Evolutionary conservation across 2,888 invertebrate genomes (phyloP).

Genomic region (Stomorhina lunata): DNA sequence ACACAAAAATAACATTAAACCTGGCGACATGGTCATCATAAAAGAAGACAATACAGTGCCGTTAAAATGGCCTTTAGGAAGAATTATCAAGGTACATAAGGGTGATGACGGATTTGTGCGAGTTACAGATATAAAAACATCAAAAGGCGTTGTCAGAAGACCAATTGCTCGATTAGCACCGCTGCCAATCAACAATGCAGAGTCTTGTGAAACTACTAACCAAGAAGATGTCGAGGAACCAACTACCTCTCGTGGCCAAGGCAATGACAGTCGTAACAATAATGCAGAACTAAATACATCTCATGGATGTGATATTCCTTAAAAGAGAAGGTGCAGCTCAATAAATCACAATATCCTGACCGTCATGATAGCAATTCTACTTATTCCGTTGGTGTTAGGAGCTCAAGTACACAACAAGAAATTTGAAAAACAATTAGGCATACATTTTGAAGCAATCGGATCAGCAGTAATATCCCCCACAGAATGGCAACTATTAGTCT

Average conservation of each 20-base stretch:
- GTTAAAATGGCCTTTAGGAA: conserved; percentile 7
- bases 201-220: background rate
- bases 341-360: background rate
- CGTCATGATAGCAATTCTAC: background rate
- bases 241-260: no score
- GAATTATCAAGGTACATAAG: background rate
- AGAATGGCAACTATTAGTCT: conserved; percentile 4
- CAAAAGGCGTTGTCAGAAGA: background rate
- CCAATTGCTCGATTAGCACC: conserved; percentile 17
- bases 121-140: background rate
- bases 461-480: background rate
- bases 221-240: background rate
- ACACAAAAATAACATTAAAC: background rate
- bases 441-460: conserved; percentile 5
- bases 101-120: background rate
- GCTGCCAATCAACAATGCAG: background rate
- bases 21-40: background rate
- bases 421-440: background rate
- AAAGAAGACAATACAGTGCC: conserved; percentile 1
- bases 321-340: background rate
- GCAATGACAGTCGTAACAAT: no score
- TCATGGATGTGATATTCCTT: background rate
- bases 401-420: background rate
- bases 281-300: no score
- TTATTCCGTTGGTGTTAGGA: background rate